Evolutionary conservation across 2,888 invertebrate species (phyloP).

Genomic region (Ochropacha duplaris): DNA sequence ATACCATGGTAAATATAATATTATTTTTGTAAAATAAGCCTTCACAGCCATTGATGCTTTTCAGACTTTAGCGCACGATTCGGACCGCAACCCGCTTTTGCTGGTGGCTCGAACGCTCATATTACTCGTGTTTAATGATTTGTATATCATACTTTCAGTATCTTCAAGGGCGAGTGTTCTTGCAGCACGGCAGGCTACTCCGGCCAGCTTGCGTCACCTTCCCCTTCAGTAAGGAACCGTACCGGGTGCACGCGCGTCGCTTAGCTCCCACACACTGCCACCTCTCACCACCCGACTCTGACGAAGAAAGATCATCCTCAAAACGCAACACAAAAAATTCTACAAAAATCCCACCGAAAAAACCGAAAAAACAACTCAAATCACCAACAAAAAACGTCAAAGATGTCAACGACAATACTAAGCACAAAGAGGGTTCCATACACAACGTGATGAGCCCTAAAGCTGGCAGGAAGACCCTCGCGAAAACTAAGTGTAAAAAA

Average conservation of each 20-base stretch:
- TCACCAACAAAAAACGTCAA: slow-evolving; percentile 69
- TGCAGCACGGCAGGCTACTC: slow-evolving; percentile 87
- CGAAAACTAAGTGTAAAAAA: slow-evolving; percentile 48
- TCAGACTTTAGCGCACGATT: no score
- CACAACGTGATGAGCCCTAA: slow-evolving; percentile 49
- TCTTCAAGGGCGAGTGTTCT: slow-evolving; percentile 88
- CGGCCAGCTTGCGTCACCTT: slow-evolving; percentile 85
- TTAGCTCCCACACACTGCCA: slow-evolving; percentile 51
- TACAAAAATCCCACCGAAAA: slow-evolving; percentile 50
- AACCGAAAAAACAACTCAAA: slow-evolving; percentile 65
- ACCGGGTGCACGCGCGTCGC: slow-evolving; percentile 66
- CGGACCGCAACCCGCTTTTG: no score
- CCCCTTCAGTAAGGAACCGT: slow-evolving; percentile 74
- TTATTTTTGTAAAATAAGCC: background rate
- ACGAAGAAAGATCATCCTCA: slow-evolving; percentile 63
- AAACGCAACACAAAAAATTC: slow-evolving; percentile 33
- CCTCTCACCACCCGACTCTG: slow-evolving; percentile 62
- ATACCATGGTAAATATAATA: slow-evolving; percentile 55
- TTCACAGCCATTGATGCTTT: no score
- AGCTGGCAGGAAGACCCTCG: slow-evolving; percentile 43
- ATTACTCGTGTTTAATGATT: no score
- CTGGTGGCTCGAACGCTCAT: no score
- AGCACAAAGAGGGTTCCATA: slow-evolving; percentile 50
- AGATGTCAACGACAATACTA: slow-evolving; percentile 73
- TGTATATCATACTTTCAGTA: slow-evolving; percentile 84